Evolutionary conservation across 1,140 invertebrate genomes (phyloP), one percentile per base, ranked within the genome.

Genomic region (Dolichoris vasculosae): DNA sequence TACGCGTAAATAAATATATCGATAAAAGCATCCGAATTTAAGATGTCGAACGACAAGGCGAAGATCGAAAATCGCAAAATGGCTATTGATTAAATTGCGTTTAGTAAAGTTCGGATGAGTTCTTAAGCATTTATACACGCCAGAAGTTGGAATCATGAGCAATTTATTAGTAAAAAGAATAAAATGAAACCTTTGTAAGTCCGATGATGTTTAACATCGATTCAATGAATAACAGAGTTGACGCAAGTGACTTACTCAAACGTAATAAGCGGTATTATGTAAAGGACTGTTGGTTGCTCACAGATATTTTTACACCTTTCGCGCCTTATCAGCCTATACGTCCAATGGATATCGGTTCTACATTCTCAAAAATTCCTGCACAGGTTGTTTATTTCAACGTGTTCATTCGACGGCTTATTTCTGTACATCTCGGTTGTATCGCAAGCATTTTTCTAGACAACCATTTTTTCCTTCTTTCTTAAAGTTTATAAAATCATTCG

Each of bases 221-320:
- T 55, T 55, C 15, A 55, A 55, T 55, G 51, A 55, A 55, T 17
- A 55, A 17, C 20, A 15, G 51, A 55, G 9, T 7, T 17, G 51
- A 11, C 51, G 51, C 51, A 20, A 55, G 51, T 55, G 9, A 4
- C 55, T 59, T 26, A 59, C 55, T 59, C 55, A 26, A 26, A 59
- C 23, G 26, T 6, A 59, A 59, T 26, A 59, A 59, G 55, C 20
- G 23, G 23, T 59, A 51, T 51, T 51, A 17, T 17, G 23, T 9
- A 26, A 59, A 26, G 2, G 55, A 59, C 55, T 59, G 20, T 59
- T 26, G 26, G 55, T 13, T 59, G 23, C 23, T 26, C 2, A 6
- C 55, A 26, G 55, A 55, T n/a, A 59, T 48, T 82, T 82, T 55
- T 71, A 46, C 80, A 82, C 80, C 80, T 82, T 73, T 46, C 63